These are phyloP conservation scores for Alouatta palliata DNA, from an alignment of 2,113 vertebrate species.

Conservation along the genomic window DNA sequence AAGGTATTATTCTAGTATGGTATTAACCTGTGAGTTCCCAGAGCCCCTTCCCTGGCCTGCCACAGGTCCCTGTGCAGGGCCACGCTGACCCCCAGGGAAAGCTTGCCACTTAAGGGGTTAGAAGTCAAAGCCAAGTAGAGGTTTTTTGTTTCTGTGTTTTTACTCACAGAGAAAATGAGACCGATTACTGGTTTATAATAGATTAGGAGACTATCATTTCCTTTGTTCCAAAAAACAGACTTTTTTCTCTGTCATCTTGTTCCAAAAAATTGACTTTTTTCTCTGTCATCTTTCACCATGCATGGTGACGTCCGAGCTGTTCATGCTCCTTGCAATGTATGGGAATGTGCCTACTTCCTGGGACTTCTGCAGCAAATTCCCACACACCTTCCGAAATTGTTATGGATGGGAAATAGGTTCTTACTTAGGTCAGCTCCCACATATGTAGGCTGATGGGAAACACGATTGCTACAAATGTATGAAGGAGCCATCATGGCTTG, in stretches of 20 bases:
- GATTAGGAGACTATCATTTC: too few relatives aligned
- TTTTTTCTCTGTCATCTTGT: not conserved
- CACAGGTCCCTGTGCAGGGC: not conserved
- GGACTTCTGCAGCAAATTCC: not conserved
- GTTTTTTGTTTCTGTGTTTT: not conserved
- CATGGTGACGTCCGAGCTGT: rapidly evolving
- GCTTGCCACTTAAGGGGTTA: not conserved
- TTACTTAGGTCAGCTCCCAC: not conserved
- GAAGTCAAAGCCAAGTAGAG: not conserved
- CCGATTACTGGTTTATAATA: not conserved
- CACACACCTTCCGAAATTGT: not conserved
- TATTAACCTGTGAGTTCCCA: not conserved
- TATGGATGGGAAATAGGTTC: not conserved
- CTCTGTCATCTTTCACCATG: too few relatives aligned
- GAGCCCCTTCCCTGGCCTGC: too few relatives aligned
- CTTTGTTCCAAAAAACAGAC: not conserved
- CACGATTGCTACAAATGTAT: not conserved
- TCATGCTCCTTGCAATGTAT: rapidly evolving
- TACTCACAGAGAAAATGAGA: not conserved
- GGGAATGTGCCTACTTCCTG: not conserved
- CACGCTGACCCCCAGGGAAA: not conserved
- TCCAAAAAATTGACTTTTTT: not conserved
- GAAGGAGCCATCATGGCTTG: not conserved
- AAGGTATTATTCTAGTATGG: too few relatives aligned
- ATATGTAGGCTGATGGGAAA: not conserved